Percentiles rank a stretch among this genome's conserved stretches.
Conservation (phyloP, 2,888 invertebrate species). For the Hydraecia micacea region DNA sequence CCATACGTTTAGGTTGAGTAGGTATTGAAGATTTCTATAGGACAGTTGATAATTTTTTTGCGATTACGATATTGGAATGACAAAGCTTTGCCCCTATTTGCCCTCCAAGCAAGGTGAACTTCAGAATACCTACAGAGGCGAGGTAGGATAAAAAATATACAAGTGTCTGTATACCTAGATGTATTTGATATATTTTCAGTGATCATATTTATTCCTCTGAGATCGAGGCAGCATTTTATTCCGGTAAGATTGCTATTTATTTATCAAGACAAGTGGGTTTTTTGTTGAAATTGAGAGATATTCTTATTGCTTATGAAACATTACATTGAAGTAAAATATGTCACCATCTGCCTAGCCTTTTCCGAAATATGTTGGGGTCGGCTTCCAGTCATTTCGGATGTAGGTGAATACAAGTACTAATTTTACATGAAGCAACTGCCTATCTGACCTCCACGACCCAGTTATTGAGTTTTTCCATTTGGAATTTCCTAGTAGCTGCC, state of each 20-base stretch:
- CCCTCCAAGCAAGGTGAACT: not conserved
- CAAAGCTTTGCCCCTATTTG: not conserved
- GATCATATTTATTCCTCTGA: slow-evolving; percentile 44
- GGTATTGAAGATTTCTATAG: no score
- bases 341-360: not conserved
- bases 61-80: no score
- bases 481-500: no score
- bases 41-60: no score
- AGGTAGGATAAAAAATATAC: not conserved
- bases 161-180: not conserved
- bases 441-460: not conserved
- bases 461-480: not conserved
- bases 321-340: not conserved
- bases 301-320: not conserved
- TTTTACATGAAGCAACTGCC: not conserved
- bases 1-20: no score
- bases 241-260: slow-evolving; percentile 30
- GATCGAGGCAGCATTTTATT: slow-evolving; percentile 53
- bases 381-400: not conserved
- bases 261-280: no score
- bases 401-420: not conserved
- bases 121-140: not conserved
- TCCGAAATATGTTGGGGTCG: not conserved
- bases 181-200: slow-evolving; percentile 44
- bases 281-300: not conserved